Conservation (phyloP, 2,797 vertebrate species). For the Halcyon chelicuti region DNA sequence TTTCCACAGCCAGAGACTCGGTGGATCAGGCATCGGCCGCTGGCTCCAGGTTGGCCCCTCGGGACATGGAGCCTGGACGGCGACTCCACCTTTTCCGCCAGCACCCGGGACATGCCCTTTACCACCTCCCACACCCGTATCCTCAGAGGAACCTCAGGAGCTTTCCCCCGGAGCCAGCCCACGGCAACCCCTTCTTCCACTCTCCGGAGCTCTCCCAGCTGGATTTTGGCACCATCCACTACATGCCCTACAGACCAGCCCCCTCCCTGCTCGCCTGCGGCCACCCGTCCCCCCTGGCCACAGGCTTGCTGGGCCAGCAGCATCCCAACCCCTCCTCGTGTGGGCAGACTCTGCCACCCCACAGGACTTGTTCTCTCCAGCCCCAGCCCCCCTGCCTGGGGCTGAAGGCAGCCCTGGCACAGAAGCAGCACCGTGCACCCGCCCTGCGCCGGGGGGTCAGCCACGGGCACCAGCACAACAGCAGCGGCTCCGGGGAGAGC, state of each 20-base stretch:
- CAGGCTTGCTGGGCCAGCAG: constrained; percentile 74
- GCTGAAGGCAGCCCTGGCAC: constrained; percentile 71
- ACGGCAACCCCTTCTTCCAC: constrained; percentile 82
- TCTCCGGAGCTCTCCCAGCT: constrained; percentile 81
- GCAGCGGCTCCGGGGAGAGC: constrained; percentile 92
- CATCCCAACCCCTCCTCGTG: constrained; percentile 76
- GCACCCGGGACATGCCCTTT: constrained; percentile 85
- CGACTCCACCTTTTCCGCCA: constrained; percentile 88
- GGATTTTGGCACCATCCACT: constrained; percentile 82
- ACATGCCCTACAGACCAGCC: constrained; percentile 80
- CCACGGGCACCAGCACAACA: constrained; percentile 84
- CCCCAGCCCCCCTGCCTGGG: constrained; percentile 73
- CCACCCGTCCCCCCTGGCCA: constrained; percentile 76
- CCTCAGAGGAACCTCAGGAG: constrained; percentile 82
- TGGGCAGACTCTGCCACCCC: constrained; percentile 61
- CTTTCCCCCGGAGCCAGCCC: constrained; percentile 79
- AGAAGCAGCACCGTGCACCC: constrained; percentile 72
- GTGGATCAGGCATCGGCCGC: constrained; percentile 69
- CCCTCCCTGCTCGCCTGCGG: constrained; percentile 72
- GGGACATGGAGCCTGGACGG: constrained; percentile 84
- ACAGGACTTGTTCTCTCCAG: constrained; percentile 79
- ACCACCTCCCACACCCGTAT: constrained; percentile 76
- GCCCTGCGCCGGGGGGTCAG: constrained; percentile 22
- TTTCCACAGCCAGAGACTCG: constrained; percentile 82
- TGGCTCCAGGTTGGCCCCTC: constrained; percentile 79